Base-by-base conservation (phyloP, 2,797 vertebrate species). In the Hydrocynus forskahlii region DNA sequence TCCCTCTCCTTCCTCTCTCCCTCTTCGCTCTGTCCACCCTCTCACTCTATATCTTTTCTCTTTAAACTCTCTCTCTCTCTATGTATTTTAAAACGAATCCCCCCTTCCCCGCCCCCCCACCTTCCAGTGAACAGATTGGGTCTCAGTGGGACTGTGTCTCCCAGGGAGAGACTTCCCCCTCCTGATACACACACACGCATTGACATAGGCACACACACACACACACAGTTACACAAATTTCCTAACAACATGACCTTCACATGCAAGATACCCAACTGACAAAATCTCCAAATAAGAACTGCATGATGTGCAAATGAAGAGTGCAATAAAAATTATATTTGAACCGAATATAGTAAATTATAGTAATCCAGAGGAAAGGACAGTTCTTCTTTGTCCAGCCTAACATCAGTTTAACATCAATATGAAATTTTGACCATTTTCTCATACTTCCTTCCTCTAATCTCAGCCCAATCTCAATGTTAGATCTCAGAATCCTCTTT, bases 71-170 rank as follows among this genome's bases (percentile, higher is more conserved):
- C 59, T 74, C 76, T 68, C 70, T 71, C 35, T 29, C 17, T 67
- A 66, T 76, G 57, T 80, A 78, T 82, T 80, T 78, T 81, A 79
- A 84, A 82, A 64, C 50, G 59, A 75, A 79, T 57, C 82, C 81
- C 76, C 57, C 66, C 84, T 64, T 81, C 81, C 76, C 52, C 66
- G 4, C 8, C 84, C 84, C 73, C 82, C 21, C 63, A 66, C 85
- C 85, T 76, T 91, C 88, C 88, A 89, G 90, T 92, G 93, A 95
- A 95, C 94, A 95, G 94, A 95, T 94, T 95, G 94, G 87, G 92
- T 95, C 94, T 94, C 94, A 38, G 93, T 93, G 94, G 94, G 94
- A 95, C 90, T 76, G 86, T 90, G 91, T 92, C 90, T 92, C 94
- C 94, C 88, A 92, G 93, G 92, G 94, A 94, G 94, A 90, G 88